These are phyloP conservation scores for Anguilla pacifica DNA, from an alignment of 2,797 vertebrate genomes.

Conservation along the genomic window DNA sequence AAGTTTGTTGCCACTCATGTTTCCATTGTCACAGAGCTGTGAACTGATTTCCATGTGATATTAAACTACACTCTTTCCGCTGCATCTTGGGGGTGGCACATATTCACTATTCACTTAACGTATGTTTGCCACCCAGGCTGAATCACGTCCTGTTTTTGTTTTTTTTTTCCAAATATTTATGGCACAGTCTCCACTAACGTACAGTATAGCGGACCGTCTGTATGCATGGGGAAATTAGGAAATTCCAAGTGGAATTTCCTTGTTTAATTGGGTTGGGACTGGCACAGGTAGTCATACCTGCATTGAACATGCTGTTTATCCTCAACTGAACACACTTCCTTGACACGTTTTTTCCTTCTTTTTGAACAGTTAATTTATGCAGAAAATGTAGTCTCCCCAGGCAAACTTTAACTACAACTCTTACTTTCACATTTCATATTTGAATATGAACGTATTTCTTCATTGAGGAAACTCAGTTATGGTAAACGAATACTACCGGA, in stretches of 20 bases:
- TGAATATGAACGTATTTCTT: neutral
- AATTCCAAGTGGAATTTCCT: neutral
- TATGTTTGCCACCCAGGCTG: neutral
- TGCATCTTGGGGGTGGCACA: neutral
- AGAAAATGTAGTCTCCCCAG: neutral
- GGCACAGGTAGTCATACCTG: neutral
- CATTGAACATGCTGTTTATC: neutral
- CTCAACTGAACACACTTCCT: neutral
- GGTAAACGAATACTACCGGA: neutral
- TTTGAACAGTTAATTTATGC: neutral
- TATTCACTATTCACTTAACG: neutral
- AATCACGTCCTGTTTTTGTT: neutral
- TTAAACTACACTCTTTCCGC: neutral
- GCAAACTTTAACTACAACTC: neutral
- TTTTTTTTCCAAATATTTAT: neutral
- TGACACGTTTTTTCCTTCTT: neutral
- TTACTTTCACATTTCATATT: conserved; percentile 10
- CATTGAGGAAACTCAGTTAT: neutral
- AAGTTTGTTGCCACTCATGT: neutral
- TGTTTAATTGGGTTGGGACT: neutral
- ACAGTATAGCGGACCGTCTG: neutral
- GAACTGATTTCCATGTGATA: neutral
- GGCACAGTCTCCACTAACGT: neutral
- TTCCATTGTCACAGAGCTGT: neutral
- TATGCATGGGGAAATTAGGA: neutral